Conservation (phyloP, 2,797 vertebrate genomes). For the Cuculus canorus region DNA sequence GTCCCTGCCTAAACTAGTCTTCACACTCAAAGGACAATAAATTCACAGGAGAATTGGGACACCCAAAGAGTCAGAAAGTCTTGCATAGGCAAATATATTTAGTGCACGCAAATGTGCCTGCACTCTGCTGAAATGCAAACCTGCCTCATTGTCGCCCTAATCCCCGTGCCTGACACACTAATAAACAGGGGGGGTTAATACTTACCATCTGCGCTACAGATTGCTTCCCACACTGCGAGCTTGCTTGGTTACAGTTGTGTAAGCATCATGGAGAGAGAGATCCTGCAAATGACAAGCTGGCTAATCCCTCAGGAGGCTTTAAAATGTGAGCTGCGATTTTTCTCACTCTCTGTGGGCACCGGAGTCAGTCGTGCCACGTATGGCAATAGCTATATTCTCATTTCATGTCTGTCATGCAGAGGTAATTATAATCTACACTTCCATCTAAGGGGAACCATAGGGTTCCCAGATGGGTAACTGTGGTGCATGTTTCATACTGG, state of each 20-base stretch:
- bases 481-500: neutral
- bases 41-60: constrained; percentile 31
- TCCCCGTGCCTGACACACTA: constrained; percentile 52
- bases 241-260: constrained; percentile 23
- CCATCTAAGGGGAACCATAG: neutral
- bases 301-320: neutral
- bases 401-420: constrained; percentile 33
- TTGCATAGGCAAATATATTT: neutral
- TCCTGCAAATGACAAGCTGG: neutral
- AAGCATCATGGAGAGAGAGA: neutral
- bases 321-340: constrained; percentile 30
- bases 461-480: constrained; percentile 29
- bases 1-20: neutral
- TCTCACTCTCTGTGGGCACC: constrained; percentile 5
- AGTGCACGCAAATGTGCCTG: neutral
- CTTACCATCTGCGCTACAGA: constrained; percentile 51
- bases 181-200: constrained; percentile 27
- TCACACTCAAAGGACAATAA: neutral
- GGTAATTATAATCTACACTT: constrained; percentile 34
- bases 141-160: constrained; percentile 46
- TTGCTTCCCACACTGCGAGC: constrained; percentile 56
- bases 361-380: neutral
- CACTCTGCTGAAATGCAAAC: constrained; percentile 54
- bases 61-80: constrained; percentile 30
- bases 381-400: neutral